phyloP scores from a whole-genome alignment of 2,113 vertebrate species.

The Potamarius usumacintae region DNA sequence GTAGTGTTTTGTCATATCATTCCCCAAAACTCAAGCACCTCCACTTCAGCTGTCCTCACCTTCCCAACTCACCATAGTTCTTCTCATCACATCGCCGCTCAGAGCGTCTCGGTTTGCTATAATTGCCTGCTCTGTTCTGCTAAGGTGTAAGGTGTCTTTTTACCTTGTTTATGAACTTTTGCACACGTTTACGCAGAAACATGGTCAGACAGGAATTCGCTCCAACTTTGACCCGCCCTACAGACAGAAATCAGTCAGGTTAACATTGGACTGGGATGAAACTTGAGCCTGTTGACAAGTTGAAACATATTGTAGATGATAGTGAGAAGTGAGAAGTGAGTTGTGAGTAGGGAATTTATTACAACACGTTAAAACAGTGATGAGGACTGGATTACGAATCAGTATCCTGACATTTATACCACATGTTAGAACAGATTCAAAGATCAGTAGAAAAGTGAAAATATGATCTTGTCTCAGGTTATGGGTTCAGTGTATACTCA shows the following conservation, averaged over 20 bases:
- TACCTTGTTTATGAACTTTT: conserved; percentile 55
- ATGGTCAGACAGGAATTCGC: conserved; percentile 54
- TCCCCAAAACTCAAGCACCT: conserved; percentile 30
- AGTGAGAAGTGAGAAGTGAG: not conserved
- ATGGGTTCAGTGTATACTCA: not conserved
- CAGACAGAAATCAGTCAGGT: conserved; percentile 60
- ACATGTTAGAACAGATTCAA: not conserved
- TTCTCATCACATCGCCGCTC: conserved; percentile 63
- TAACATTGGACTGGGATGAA: conserved; percentile 55
- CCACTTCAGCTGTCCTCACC: conserved; percentile 51
- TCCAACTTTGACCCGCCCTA: conserved; percentile 57
- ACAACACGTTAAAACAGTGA: not conserved
- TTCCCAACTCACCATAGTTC: conserved; percentile 56
- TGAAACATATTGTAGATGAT: conserved; percentile 37
- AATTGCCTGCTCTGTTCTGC: conserved; percentile 66
- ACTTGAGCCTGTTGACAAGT: conserved; percentile 62
- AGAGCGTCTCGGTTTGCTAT: conserved; percentile 70
- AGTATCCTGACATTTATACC: not conserved
- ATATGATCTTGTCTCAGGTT: conserved; percentile 3
- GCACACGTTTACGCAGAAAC: conserved; percentile 56
- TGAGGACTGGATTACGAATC: not conserved
- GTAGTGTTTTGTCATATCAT: conserved; percentile 54
- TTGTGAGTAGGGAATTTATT: not conserved
- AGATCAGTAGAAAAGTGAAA: conserved; percentile 3
- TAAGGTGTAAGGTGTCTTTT: conserved; percentile 62